Conservation (phyloP, 2,113 vertebrate genomes). For the Malurus alboscapulatus region DNA sequence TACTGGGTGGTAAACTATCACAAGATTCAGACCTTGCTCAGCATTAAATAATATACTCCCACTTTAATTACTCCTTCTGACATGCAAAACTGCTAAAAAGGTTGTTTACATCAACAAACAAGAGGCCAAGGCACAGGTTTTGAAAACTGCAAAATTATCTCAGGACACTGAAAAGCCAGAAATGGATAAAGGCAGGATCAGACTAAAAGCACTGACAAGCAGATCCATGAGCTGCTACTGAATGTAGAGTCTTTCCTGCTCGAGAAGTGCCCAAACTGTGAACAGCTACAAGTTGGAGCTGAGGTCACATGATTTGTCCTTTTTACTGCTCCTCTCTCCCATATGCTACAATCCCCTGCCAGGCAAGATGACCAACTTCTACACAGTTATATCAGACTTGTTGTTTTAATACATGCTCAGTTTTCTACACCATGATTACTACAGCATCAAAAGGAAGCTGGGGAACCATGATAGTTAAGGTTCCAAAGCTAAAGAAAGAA, state of each 20-base stretch:
- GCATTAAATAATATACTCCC: background rate
- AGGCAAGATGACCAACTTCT: background rate
- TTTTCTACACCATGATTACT: background rate
- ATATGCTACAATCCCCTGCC: background rate
- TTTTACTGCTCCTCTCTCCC: background rate
- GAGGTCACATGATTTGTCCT: background rate
- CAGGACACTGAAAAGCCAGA: background rate
- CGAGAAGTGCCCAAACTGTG: background rate
- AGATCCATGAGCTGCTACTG: background rate
- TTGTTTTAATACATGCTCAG: background rate
- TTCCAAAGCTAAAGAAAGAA: background rate
- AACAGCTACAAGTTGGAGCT: background rate
- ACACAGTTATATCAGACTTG: background rate
- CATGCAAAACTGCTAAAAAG: background rate
- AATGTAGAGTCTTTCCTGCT: background rate
- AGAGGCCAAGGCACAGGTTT: background rate
- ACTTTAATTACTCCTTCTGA: background rate
- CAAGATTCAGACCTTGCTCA: background rate
- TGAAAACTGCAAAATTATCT: background rate
- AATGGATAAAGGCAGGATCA: background rate
- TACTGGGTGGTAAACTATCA: background rate
- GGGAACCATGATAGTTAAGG: background rate
- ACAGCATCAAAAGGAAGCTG: background rate
- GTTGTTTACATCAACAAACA: background rate
- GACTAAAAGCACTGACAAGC: background rate